Percentiles rank a stretch among this genome's conserved stretches.
Evolutionary conservation across 2,888 invertebrate species (phyloP).

Genomic region (Muschampia plurimacula): DNA sequence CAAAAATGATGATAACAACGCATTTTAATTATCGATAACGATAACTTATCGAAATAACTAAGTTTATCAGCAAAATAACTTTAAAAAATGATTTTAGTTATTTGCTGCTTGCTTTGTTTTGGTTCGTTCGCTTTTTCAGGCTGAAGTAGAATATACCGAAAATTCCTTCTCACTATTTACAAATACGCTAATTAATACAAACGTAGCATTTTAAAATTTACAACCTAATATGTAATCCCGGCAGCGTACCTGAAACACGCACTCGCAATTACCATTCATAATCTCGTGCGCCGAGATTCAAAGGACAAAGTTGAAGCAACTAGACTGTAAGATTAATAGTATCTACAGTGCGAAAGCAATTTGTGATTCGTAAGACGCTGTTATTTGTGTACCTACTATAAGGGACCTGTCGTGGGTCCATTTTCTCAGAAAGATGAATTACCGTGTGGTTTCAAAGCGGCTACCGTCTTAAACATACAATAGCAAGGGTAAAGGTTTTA

Average conservation of each 20-base stretch:
- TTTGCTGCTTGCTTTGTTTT: too few relatives aligned
- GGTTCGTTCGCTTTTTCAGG: too few relatives aligned
- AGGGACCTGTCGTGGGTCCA: constrained; percentile 49
- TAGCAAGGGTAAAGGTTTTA: constrained; percentile 15
- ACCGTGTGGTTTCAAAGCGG: constrained; percentile 39
- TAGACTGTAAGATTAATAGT: constrained; percentile 48
- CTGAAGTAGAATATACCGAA: too few relatives aligned
- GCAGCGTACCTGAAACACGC: constrained; percentile 25
- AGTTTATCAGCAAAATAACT: too few relatives aligned
- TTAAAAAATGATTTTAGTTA: too few relatives aligned
- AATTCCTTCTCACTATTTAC: too few relatives aligned
- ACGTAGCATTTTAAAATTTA: too few relatives aligned
- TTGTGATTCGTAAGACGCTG: constrained; percentile 38
- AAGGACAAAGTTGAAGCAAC: background rate
- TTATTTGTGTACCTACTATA: constrained; percentile 48
- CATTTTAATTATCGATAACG: too few relatives aligned
- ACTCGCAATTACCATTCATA: constrained; percentile 30
- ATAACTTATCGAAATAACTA: too few relatives aligned
- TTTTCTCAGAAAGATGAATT: constrained; percentile 50
- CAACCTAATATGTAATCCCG: constrained; percentile 10
- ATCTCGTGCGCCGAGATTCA: constrained; percentile 17
- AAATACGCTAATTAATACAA: too few relatives aligned
- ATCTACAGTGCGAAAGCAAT: constrained; percentile 29
- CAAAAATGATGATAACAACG: too few relatives aligned
- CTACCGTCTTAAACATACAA: constrained; percentile 29